Evolutionary conservation across 1,140 invertebrate genomes (phyloP), one percentile per base, ranked within the genome.

Genomic region (Berghia stephanieae): DNA sequence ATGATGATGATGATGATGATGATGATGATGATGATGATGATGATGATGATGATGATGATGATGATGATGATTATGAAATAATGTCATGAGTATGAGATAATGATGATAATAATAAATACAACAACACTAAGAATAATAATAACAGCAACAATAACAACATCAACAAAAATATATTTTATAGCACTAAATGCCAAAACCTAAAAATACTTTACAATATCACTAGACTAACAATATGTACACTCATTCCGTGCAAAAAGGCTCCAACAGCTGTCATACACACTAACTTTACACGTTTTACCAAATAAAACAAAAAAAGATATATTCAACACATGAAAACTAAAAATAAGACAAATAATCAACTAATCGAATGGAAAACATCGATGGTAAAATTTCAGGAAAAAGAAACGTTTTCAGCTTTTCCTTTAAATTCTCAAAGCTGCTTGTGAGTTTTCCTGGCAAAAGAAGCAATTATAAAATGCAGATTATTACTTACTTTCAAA

Each of bases 401-500:
- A 21, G 8, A n/a, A n/a, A n/a, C n/a, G n/a, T n/a, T n/a, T n/a
- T n/a, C n/a, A n/a, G n/a, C n/a, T n/a, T n/a, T n/a, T n/a, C n/a
- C n/a, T n/a, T n/a, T n/a, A n/a, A n/a, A n/a, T n/a, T n/a, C n/a
- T n/a, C n/a, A n/a, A n/a, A n/a, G n/a, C n/a, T n/a, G n/a, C n/a
- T n/a, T n/a, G n/a, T n/a, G n/a, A n/a, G n/a, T n/a, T n/a, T n/a
- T n/a, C n/a, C n/a, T n/a, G n/a, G n/a, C n/a, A n/a, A n/a, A n/a
- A n/a, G n/a, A n/a, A n/a, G n/a, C 43, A 70, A 70, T 1, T 21
- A 46, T 21, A 42, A n/a, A 5, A 46, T 42, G 36, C 16, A 0
- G 18, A 6, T 42, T 38, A 21, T 60, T 63, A 72, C 76, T 73
- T 76, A 87, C 86, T 81, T 68, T 86, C 83, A 70, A 73, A 79